These are phyloP conservation scores for Drosophila burlai DNA, from an alignment of 1,140 invertebrate genomes.

Conservation along the genomic window DNA sequence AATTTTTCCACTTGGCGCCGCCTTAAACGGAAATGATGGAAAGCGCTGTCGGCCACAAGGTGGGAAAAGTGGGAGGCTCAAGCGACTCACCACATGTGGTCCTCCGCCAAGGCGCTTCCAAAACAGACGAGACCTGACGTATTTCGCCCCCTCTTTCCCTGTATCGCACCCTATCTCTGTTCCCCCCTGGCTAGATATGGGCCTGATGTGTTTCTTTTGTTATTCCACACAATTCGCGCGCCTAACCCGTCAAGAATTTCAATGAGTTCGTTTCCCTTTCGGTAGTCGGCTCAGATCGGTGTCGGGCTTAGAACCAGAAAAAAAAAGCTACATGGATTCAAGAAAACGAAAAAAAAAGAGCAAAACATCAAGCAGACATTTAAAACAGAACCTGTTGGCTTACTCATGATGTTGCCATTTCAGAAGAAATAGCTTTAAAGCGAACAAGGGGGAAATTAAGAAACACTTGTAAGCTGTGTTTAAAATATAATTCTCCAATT, in stretches of 20 bases:
- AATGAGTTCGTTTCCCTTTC: constrained; percentile 83
- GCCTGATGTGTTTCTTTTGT: constrained; percentile 62
- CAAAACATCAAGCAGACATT: constrained; percentile 19
- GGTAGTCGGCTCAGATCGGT: constrained; percentile 51
- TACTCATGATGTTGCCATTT: constrained; percentile 49
- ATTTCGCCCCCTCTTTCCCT: not conserved
- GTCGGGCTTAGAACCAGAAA: constrained; percentile 19
- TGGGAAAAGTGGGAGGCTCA: constrained; percentile 27
- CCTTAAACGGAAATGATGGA: constrained; percentile 34
- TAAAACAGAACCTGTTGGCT: constrained; percentile 62
- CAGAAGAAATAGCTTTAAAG: constrained; percentile 6
- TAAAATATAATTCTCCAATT: not conserved
- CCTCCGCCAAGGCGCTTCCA: constrained; percentile 4
- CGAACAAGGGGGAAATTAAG: constrained; percentile 1
- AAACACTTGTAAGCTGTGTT: not conserved
- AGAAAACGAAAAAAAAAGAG: constrained; percentile 27
- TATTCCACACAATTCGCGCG: constrained; percentile 71
- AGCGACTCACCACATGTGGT: constrained; percentile 31
- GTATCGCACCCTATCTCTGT: constrained; percentile 4
- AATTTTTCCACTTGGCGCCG: constrained; percentile 51
- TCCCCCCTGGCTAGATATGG: constrained; percentile 15
- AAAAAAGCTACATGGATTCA: constrained; percentile 8
- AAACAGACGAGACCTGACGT: constrained; percentile 22
- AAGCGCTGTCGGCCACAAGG: constrained; percentile 34
- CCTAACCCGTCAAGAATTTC: constrained; percentile 74